Evolutionary conservation across 1,140 invertebrate genomes (phyloP), one percentile per base, ranked within the genome.

Genomic region (Zaprionus camerounensis): DNA sequence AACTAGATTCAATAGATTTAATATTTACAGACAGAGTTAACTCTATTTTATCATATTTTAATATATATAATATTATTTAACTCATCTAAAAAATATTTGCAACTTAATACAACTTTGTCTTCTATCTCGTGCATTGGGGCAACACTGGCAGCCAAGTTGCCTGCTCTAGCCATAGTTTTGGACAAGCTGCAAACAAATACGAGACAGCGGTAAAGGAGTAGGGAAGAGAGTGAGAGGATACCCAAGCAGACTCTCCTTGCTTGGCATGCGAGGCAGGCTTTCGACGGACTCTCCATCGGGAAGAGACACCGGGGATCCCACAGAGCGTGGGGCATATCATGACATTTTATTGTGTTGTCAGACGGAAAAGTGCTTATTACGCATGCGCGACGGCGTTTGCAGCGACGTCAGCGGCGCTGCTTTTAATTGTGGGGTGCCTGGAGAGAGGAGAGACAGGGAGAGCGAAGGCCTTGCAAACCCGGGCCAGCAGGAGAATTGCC

Each of bases 271-370:
- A 51, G 51, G 46, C 69, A 71, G 55, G 61, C 55, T 46, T 6
- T 3, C 41, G 41, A 17, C n/a, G 31, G 31, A 34, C 9, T 34
- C 31, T 44, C 34, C 12, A 62, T 24, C 61, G 59, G 61, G 56
- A 55, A 58, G 53, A 65, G 55, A 46, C 41, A 46, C 41, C 38
- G n/a, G 41, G 65, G 44, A 70, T 78, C 78, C 85, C 85, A 88
- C 86, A 62, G 85, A 85, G 85, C 91, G 88, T 91, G 91, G 91
- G 91, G 91, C 87, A 92, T 92, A 92, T 92, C 91, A 92, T 92
- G 91, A 92, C 91, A 92, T 92, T 92, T 92, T 92, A 92, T 92
- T 92, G 91, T 92, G 84, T 92, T 92, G 91, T 92, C 91, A 92
- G 82, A 81, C 76, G 88, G 91, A 92, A 92, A 92, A 92, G 91